These are phyloP conservation scores for Drosophila lini DNA, from an alignment of 1,140 invertebrate genomes.

Conservation along the genomic window DNA sequence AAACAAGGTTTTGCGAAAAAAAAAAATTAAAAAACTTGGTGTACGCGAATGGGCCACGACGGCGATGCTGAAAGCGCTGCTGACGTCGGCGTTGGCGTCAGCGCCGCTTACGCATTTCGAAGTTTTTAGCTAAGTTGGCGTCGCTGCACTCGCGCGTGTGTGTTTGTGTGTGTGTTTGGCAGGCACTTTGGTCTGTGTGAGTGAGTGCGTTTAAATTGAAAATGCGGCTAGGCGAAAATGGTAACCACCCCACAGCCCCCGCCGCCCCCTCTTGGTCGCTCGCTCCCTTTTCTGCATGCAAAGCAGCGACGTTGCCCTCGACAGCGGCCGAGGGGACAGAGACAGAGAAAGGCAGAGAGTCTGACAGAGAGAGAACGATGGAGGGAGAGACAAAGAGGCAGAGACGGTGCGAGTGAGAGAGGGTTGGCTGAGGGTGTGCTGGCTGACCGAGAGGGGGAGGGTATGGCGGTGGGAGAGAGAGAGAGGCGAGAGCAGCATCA, in stretches of 20 bases:
- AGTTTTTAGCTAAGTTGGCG: slow-evolving; percentile 76
- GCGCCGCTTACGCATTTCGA: slow-evolving; percentile 69
- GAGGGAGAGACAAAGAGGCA: neutral
- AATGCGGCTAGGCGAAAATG: slow-evolving; percentile 59
- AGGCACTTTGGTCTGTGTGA: slow-evolving; percentile 19
- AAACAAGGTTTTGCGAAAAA: slow-evolving; percentile 27
- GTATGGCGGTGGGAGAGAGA: slow-evolving; percentile 1
- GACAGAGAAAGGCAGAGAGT: slow-evolving; percentile 12
- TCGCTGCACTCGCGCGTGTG: slow-evolving; percentile 32
- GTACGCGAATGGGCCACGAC: slow-evolving; percentile 43
- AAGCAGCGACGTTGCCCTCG: slow-evolving; percentile 26
- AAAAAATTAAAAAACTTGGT: slow-evolving; percentile 18
- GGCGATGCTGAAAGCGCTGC: slow-evolving; percentile 25
- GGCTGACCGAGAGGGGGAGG: neutral
- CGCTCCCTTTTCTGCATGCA: slow-evolving; percentile 30
- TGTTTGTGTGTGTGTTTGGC: slow-evolving; percentile 26
- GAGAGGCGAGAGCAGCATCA: slow-evolving; percentile 49
- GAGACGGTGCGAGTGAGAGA: slow-evolving; percentile 6
- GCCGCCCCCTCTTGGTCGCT: slow-evolving; percentile 4
- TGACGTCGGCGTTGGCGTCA: slow-evolving; percentile 22
- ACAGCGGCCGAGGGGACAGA: slow-evolving; percentile 3
- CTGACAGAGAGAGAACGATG: neutral
- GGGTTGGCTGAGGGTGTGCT: slow-evolving; percentile 28
- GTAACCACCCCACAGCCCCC: slow-evolving; percentile 10
- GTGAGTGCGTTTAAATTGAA: slow-evolving; percentile 71